Base-by-base conservation (phyloP, 2,113 vertebrate genomes). In the Cygnus buccinator region DNA sequence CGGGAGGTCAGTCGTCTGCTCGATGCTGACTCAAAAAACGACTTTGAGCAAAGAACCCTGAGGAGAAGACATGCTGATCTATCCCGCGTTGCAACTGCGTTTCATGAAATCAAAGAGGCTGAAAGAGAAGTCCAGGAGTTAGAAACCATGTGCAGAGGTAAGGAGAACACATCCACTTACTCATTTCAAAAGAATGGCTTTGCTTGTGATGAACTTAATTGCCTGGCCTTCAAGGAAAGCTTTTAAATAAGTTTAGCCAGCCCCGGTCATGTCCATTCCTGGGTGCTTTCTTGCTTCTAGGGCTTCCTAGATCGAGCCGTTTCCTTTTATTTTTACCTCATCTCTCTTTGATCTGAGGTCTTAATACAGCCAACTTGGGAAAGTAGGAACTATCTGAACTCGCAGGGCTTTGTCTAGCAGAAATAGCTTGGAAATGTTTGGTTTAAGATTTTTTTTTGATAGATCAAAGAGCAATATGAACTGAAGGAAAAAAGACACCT, bases 121-220 rank as follows among this genome's bases (percentile, higher is more conserved):
- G 92, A 98, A 93, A 96, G 90, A 92, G 98, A 98, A 86, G 71
- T 97, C 57, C 85, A 96, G 91, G 98, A 98, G 70, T 93, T 99
- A 86, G 97, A 98, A 90, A 95, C 92, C 2, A 97, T 98, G 97
- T 98, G 97, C 95, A 87, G 96, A 97, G 98, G 98, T 98, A 97
- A 89, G 98, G 95, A 76, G 62, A 65, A 55, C 33, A 50, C 43
- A 28, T 70, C 25, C 81, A 3, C 43, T 39, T 71, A 37, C 11
- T n/a, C 78, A 25, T 77, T 84, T 63, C 37, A n/a, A 41, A 84
- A 54, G 18, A 58, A 10, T 41, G 35, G 20, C 28, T 29, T 58
- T 93, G 55, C 54, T 76, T 91, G 43, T 2, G 1, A 13, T 65
- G 15, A 44, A 58, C 22, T 59, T 57, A 7, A 28, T 74, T 71